Base-by-base conservation (phyloP, 1,140 invertebrate species). In the Drosophila arawakana region DNA sequence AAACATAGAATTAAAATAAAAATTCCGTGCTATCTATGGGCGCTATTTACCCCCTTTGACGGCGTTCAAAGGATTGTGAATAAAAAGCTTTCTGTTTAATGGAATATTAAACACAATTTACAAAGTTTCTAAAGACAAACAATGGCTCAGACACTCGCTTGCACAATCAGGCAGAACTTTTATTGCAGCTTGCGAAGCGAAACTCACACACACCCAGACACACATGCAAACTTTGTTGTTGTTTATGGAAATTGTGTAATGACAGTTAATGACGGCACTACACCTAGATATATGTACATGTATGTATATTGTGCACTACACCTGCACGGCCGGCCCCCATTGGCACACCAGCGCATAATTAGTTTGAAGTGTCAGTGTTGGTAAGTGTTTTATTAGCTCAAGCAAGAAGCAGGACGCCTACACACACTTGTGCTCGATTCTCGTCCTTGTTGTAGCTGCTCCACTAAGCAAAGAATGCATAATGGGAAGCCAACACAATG, bases 81-180 rank as follows among this genome's bases (percentile, higher is more conserved):
- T 58, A 63, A 74, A 78, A 88, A 88, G 85, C 84, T 88, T 88
- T 88, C 75, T 90, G 85, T 89, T 88, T 88, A 88, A 88, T 88
- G 84, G 84, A 88, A 88, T 88, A 88, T 90, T 89, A 89, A 88
- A 88, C 80, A 89, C 85, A 88, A 88, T 88, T 88, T 88, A 89
- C 74, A 88, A 88, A 89, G 70, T 84, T 84, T 73, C 70, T 50
- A 84, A 88, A 89, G 83, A 88, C 77, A 89, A 88, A 88, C 83
- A 88, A 77, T 83, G 80, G 78, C 83, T 83, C 76, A 67, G 50
- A 78, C 78, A 81, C 82, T 73, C 54, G 25, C 68, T 54, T 66
- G 57, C 59, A 76, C 49, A 78, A 70, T 59, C 68, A 78, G 39
- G 49, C 52, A 11, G 25, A 86, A 89, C 83, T 86, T 84, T 82